phyloP scores from a whole-genome alignment of 2,797 vertebrate species.

The Denticeps clupeoides region DNA sequence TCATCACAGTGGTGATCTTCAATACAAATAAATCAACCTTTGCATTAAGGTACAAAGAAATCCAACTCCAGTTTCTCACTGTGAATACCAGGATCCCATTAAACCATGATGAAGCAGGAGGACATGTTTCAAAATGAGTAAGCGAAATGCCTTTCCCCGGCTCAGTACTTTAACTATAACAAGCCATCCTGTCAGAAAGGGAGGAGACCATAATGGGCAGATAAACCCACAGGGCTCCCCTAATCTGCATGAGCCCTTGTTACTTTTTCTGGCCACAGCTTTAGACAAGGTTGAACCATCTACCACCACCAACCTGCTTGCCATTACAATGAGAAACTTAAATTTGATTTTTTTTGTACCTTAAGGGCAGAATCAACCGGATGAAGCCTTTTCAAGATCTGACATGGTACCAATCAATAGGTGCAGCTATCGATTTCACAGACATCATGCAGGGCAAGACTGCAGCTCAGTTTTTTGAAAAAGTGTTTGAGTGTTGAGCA shows the following conservation, averaged over 20 bases:
- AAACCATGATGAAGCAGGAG: neutral
- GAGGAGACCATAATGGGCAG: neutral
- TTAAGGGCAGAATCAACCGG: constrained; percentile 69
- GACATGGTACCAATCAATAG: constrained; percentile 68
- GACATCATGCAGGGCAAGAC: constrained; percentile 58
- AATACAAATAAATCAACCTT: too few species aligned
- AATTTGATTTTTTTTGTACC: constrained; percentile 77
- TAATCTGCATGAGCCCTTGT: neutral
- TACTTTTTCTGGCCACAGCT: neutral
- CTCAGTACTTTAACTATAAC: neutral
- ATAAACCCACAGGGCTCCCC: neutral
- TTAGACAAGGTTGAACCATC: neutral
- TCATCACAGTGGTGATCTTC: too few species aligned
- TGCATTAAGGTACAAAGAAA: constrained; percentile 73
- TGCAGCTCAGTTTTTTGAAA: constrained; percentile 1
- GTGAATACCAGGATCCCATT: neutral
- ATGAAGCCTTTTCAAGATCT: constrained; percentile 70
- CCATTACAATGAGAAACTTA: constrained; percentile 72
- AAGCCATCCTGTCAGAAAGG: neutral
- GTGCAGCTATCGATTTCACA: constrained; percentile 72
- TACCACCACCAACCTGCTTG: constrained; percentile 6
- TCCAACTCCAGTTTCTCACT: constrained; percentile 75
- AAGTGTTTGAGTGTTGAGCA: neutral
- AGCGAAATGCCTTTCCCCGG: neutral
- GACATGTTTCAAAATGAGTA: neutral